phyloP scores from a whole-genome alignment of 2,888 invertebrate species.

The Catocala fraxini region DNA sequence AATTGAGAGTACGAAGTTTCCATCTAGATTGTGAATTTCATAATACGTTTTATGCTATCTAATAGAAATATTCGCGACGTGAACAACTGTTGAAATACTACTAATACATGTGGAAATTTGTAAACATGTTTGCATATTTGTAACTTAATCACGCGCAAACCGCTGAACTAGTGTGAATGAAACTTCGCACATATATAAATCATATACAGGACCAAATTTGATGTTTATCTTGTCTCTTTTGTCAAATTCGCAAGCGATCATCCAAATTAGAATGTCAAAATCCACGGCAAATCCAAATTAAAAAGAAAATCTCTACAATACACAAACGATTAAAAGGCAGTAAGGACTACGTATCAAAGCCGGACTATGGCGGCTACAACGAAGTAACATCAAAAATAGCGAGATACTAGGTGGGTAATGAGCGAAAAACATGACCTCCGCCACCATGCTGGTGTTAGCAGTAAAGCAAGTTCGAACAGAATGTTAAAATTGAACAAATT shows the following conservation, averaged over 20 bases:
- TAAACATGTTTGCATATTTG: too few species aligned
- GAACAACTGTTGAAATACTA: too few species aligned
- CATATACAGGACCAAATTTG: too few species aligned
- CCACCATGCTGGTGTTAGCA: not conserved
- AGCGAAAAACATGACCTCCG: conserved; percentile 30
- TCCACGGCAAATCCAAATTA: not conserved
- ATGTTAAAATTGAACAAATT: too few species aligned
- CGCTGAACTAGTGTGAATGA: too few species aligned
- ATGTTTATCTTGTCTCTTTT: not conserved
- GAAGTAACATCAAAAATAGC: conserved; percentile 27
- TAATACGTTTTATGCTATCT: too few species aligned
- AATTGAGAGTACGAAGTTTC: too few species aligned
- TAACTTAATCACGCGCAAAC: too few species aligned
- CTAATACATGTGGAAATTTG: too few species aligned
- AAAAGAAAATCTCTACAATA: conserved; percentile 24
- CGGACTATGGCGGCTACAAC: conserved; percentile 28
- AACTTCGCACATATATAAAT: too few species aligned
- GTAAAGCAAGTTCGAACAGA: not conserved
- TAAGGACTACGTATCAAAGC: conserved; percentile 26
- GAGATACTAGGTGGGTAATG: conserved; percentile 37
- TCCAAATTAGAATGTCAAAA: not conserved
- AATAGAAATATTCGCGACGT: too few species aligned
- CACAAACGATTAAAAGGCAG: conserved; percentile 37
- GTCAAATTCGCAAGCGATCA: not conserved
- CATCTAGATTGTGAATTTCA: too few species aligned